A percentile compares a stretch with the other conserved stretches of the same genome.
Conservation (phyloP, 1,140 invertebrate genomes). For the Cyphomyrmex costatus region DNA sequence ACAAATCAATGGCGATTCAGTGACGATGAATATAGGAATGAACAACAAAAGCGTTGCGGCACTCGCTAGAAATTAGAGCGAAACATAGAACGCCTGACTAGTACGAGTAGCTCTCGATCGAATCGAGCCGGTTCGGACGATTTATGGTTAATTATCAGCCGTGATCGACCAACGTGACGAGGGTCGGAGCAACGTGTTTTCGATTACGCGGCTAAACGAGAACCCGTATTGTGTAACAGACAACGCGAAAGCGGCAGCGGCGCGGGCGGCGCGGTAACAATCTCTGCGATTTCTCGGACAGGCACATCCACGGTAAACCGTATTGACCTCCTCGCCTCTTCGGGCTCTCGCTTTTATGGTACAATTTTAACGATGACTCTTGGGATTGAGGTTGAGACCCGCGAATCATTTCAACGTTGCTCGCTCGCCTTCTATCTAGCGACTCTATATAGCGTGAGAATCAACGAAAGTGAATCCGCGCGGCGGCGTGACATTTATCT, state of each 20-base stretch:
- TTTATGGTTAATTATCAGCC: constrained; percentile 81
- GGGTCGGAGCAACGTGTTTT: constrained; percentile 27
- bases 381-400: constrained; percentile 65
- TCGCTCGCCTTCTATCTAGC: constrained; percentile 33
- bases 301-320: constrained; percentile 38
- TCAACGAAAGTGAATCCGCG: constrained; percentile 65
- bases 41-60: background rate
- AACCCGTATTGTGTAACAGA: constrained; percentile 59
- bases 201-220: constrained; percentile 58
- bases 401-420: constrained; percentile 64
- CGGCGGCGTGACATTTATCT: constrained; percentile 70
- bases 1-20: constrained; percentile 18
- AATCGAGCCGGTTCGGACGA: constrained; percentile 71
- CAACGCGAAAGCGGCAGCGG: constrained; percentile 4
- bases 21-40: background rate
- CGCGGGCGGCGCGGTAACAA: background rate
- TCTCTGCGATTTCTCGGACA: constrained; percentile 53
- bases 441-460: constrained; percentile 58
- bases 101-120: constrained; percentile 55
- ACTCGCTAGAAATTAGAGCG: constrained; percentile 35
- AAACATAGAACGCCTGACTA: constrained; percentile 14
- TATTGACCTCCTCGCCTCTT: constrained; percentile 41
- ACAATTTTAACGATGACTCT: constrained; percentile 64
- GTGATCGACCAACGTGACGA: background rate
- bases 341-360: constrained; percentile 46